Percentiles rank a stretch among this genome's conserved stretches.
phyloP scores from a whole-genome alignment of 2,797 vertebrate genomes.

The Poecilia velifera region DNA sequence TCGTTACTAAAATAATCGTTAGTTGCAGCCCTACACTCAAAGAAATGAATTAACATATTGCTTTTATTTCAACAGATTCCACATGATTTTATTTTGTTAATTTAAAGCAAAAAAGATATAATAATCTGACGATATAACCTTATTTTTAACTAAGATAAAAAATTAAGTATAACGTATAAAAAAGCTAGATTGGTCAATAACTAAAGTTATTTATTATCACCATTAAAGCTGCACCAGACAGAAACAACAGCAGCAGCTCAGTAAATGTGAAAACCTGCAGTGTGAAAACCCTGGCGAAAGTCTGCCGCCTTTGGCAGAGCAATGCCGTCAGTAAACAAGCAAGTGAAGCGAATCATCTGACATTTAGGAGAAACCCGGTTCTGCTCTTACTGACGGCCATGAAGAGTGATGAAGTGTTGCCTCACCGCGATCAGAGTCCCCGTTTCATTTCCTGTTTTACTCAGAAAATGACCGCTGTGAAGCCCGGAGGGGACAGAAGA shows the following conservation, averaged over 20 bases:
- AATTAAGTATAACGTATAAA: too few relatives aligned
- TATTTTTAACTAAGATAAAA: too few relatives aligned
- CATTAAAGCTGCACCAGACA: not conserved
- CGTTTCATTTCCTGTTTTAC: constrained; percentile 72
- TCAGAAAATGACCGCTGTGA: constrained; percentile 37
- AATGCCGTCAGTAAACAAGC: constrained; percentile 45
- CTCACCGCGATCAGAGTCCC: constrained; percentile 26
- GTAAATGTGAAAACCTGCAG: not conserved
- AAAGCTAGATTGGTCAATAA: too few relatives aligned
- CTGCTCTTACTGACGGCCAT: constrained; percentile 32
- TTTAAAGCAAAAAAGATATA: too few relatives aligned
- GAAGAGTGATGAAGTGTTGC: constrained; percentile 27
- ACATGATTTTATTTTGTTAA: too few relatives aligned
- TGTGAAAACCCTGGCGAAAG: constrained; percentile 7
- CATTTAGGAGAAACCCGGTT: constrained; percentile 54
- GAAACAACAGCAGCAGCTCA: not conserved
- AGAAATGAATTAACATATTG: too few relatives aligned
- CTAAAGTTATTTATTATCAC: not conserved
- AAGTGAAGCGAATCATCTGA: constrained; percentile 52
- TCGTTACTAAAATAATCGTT: too few relatives aligned
- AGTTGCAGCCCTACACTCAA: too few relatives aligned
- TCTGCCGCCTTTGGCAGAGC: not conserved
- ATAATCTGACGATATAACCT: too few relatives aligned
- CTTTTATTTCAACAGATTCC: too few relatives aligned
- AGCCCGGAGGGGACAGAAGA: not conserved